Base-by-base conservation (phyloP, 2,797 vertebrate species). In the Tarsius wallacei region DNA sequence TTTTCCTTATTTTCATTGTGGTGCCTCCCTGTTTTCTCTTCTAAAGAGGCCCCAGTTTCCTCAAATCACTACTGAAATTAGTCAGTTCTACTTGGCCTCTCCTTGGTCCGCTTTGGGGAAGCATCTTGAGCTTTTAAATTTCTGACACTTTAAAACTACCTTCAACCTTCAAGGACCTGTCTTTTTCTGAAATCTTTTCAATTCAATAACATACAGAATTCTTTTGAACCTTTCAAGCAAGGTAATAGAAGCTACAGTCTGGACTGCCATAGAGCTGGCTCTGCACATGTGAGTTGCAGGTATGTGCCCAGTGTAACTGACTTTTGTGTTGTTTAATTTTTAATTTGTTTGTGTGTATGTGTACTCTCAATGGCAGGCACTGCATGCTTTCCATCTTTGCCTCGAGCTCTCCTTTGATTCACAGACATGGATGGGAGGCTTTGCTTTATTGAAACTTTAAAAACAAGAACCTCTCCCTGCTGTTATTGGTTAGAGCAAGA, bases 361-460 rank as follows among this genome's bases (percentile, higher is more conserved):
- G n/a, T 87, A 80, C 11, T 87, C 64, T 91, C 63, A 87, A 7
- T 71, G 76, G 21, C 2, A 84, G 78, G 59, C 16, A 55, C 2
- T 42, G 7, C 28, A 82, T 57, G 71, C 2, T 93, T 88, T 71
- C 6, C 21, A 28, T 87, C 31, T 93, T 94, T 91, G 26, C 55
- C 77, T 63, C 74, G 31, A 49, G n/a, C 47, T 66, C 47, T 88
- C 59, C 63, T 85, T 96, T 83, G 84, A 93, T 88, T 87, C 53
- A 68, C 19, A 74, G 51, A 77, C 51, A 61, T 70, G 77, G 36
- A 85, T 90, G 33, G 19, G 31, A 82, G 68, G 33, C 24, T 87
- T 87, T 90, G 76, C 49, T 94, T 96, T 53, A 84, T 70, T 90
- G 61, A 84, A 83, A 2, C 76, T 92, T 94, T 90, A 57, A 57